Evolutionary conservation across 2,888 invertebrate genomes (phyloP), one percentile per base, ranked within the genome.

Genomic region (Drosophila meridiana): DNA sequence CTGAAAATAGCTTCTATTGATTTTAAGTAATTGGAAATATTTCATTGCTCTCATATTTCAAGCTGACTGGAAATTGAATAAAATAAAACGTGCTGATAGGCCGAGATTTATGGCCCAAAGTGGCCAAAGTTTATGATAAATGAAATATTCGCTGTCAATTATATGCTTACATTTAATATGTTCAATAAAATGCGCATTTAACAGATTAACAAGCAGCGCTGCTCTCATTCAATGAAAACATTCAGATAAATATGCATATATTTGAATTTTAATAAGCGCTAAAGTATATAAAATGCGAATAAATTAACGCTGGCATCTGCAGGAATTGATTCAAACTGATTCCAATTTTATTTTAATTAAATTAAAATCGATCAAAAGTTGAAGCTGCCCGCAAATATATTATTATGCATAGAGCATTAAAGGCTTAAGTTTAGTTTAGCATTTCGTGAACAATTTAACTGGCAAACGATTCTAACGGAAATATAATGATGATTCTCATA

Each of bases 141-240:
- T 40, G 38, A 40, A 60, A 30, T 28, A 28, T 62, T 59, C 28
- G 14, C 69, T 42, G 61, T 36, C 76, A 30, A 47, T 40, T 40
- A 62, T 40, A 53, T 42, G 48, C 55, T 69, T 62, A 69, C 28
- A 38, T 38, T 38, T 76, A 52, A 61, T 62, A 52, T 57, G 65
- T 69, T 64, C 58, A 77, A 78, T 55, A 60, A 64, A 64, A 64
- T 57, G 50, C 58, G 55, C 38, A 59, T 62, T 77, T 73, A 45
- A 53, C 43, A 56, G 47, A 52, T 69, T 65, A 65, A 74, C 65
- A 77, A 73, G 64, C 38, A 64, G 55, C 40, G 43, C 45, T 2
- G 32, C 43, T 45, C 47, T 0, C 4, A 14, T 36, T 47, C 30
- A 48, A 45, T 62, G 34, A 20, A 30, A 43, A 26, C 50, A 9